phyloP scores from a whole-genome alignment of 2,797 vertebrate species.

The Onychomys leucogaster region DNA sequence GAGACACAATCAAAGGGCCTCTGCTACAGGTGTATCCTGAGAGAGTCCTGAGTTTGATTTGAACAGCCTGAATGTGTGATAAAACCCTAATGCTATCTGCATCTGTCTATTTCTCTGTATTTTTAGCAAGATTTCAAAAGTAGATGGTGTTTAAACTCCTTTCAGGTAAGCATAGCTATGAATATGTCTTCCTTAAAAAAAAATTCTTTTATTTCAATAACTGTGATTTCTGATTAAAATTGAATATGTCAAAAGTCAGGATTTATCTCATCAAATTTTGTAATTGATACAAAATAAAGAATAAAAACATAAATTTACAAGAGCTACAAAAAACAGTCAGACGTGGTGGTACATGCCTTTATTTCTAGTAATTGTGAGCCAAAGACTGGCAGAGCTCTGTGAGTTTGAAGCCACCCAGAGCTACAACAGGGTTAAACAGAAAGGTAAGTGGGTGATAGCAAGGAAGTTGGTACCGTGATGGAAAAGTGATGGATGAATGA shows the following conservation, averaged over 20 bases:
- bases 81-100: neutral
- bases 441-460: neutral
- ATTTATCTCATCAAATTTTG: neutral
- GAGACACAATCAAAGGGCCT: neutral
- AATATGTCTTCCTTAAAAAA: neutral
- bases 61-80: neutral
- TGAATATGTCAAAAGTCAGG: neutral
- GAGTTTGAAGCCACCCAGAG: neutral
- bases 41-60: neutral
- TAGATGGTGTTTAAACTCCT: neutral
- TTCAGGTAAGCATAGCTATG: neutral
- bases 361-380: neutral
- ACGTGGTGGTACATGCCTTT: neutral
- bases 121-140: constrained; percentile 43
- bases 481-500: neutral
- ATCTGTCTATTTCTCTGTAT: neutral
- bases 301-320: neutral
- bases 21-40: neutral
- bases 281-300: constrained; percentile 41
- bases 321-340: neutral
- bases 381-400: neutral
- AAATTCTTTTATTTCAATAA: neutral
- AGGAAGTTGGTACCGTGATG: neutral
- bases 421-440: neutral
- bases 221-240: constrained; percentile 21